Evolutionary conservation across 2,113 vertebrate genomes (phyloP), one percentile per base, ranked within the genome.

Genomic region (Melospiza melodia): DNA sequence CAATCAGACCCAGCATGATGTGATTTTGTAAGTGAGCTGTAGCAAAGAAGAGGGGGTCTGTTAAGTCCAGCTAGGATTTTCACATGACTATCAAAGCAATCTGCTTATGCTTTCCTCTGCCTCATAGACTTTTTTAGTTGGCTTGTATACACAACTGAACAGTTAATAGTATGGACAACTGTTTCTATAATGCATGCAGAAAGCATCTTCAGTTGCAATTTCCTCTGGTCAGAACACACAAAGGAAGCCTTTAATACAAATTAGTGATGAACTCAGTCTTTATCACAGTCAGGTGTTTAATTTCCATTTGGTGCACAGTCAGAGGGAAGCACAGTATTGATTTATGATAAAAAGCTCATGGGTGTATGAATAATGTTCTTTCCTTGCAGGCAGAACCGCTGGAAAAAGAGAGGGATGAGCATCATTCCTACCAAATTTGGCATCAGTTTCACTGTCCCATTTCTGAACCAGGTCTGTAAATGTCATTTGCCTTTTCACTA

Each of bases 371-470:
- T 10, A 41, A n/a, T 23, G 3, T 79, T 87, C 22, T 85, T 66
- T 93, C 85, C 19, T 65, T 96, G 46, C 93, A 99, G 99, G 89
- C 98, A 99, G 90, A 98, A 99, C 89, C 99, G 98, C 28, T 99
- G 99, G 99, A 99, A 98, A 87, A 99, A 99, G 96, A 98, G 98
- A 96, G 99, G 99, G 15, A 95, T 99, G 13, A 98, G 98, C 39
- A 98, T 99, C 44, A 97, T 99, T 89, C 99, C 99, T 39, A 99
- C 99, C 69, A 99, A 99, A 97, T 99, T 99, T 95, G 99, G 99
- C 72, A 99, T 99, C 96, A 98, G 98, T 97, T 99, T 99, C 96
- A 98, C 98, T 3, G 19, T 98, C 12, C 33, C 96, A 15, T 99
- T 99, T 96, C 98, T 99, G 67, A 99, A 99, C 95, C 99, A 99